A percentile compares a stretch with the other conserved stretches of the same genome.
Conservation (phyloP, 2,797 vertebrate genomes). For the Esox masquinongy region DNA sequence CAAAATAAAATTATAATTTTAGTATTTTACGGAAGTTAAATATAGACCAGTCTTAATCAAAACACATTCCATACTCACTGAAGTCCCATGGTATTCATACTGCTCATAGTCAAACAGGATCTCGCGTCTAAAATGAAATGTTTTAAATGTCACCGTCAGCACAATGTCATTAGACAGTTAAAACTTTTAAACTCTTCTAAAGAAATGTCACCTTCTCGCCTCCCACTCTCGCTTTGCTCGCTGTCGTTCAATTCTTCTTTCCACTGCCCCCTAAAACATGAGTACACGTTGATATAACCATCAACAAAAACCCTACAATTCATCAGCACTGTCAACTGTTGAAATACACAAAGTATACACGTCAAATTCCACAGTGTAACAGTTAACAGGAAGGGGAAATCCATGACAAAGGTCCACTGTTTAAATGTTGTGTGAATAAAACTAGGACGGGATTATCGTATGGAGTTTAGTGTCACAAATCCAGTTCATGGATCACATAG, state of each 20-base stretch:
- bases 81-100: slow-evolving; percentile 96
- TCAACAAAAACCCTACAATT: neutral
- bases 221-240: slow-evolving; percentile 89
- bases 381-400: too few species aligned
- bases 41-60: neutral
- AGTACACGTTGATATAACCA: neutral
- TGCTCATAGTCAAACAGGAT: slow-evolving; percentile 98
- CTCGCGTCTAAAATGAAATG: slow-evolving; percentile 79
- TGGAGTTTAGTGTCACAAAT: too few species aligned
- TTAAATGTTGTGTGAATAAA: too few species aligned
- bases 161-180: neutral
- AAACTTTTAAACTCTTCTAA: neutral
- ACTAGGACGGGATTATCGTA: too few species aligned
- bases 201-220: slow-evolving; percentile 79
- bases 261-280: slow-evolving; percentile 80
- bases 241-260: slow-evolving; percentile 85
- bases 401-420: too few species aligned
- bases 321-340: neutral
- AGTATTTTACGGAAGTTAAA: neutral
- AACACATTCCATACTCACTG: slow-evolving; percentile 78
- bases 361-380: neutral
- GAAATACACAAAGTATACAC: neutral
- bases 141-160: neutral
- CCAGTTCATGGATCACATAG: too few species aligned
- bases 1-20: neutral